Conservation (phyloP, 2,113 vertebrate genomes). For the Carassius gibelio region DNA sequence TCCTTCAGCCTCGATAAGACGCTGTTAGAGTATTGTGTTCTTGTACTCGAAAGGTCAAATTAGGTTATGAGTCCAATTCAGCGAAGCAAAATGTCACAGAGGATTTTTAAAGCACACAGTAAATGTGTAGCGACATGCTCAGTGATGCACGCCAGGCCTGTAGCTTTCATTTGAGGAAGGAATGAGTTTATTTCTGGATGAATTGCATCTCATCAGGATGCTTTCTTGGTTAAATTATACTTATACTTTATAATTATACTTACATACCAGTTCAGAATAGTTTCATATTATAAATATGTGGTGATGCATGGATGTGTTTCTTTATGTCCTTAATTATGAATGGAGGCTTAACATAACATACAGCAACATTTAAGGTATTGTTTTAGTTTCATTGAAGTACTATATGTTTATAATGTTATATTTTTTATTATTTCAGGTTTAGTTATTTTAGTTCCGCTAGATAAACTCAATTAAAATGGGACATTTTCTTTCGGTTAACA, state of each 20-base stretch:
- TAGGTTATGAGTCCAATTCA: background rate
- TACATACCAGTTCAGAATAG: background rate
- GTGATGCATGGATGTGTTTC: background rate
- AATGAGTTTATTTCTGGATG: background rate
- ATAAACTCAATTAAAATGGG: too few relatives aligned
- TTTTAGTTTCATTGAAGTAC: too few relatives aligned
- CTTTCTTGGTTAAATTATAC: background rate
- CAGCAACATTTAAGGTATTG: too few relatives aligned
- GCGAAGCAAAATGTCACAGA: conserved; percentile 5
- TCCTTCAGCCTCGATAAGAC: background rate
- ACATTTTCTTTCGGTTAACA: too few relatives aligned
- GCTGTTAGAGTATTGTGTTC: background rate
- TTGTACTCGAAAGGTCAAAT: conserved; percentile 4
- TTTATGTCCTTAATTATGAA: background rate
- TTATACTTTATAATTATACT: background rate
- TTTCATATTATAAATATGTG: background rate
- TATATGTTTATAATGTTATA: too few relatives aligned
- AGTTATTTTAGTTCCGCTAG: too few relatives aligned
- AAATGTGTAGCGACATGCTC: conserved; percentile 26
- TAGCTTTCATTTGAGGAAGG: conserved; percentile 8
- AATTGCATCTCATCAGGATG: background rate
- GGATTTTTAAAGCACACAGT: background rate
- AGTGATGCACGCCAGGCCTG: conserved; percentile 49
- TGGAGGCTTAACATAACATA: too few relatives aligned
- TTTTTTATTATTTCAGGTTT: too few relatives aligned